A percentile compares a stretch with the other conserved stretches of the same genome.
phyloP scores from a whole-genome alignment of 2,888 invertebrate genomes.

The Octodonta nipae region DNA sequence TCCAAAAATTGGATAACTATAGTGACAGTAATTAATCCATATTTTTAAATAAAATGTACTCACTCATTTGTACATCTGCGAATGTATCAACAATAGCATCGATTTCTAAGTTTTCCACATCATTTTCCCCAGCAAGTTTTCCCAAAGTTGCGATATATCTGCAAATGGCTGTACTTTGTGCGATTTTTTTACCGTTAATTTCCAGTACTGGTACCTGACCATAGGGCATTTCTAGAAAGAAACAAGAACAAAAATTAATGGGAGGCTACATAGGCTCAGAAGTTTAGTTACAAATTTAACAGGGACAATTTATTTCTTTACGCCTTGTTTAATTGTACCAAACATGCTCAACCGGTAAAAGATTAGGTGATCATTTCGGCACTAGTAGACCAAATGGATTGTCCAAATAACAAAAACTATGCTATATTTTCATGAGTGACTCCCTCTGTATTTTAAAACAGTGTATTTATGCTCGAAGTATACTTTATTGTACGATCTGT shows the following conservation, averaged over 20 bases:
- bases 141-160: conserved; percentile 48
- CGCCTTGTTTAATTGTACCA: too few species aligned
- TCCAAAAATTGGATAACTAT: not conserved
- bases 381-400: too few species aligned
- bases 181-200: conserved; percentile 45
- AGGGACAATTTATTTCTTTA: not conserved
- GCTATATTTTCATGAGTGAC: too few species aligned
- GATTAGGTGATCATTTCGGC: too few species aligned
- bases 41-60: conserved; percentile 20
- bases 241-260: too few species aligned
- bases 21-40: not conserved
- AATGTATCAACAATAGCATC: conserved; percentile 46
- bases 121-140: conserved; percentile 40
- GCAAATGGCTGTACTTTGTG: conserved; percentile 45
- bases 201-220: conserved; percentile 49
- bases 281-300: too few species aligned
- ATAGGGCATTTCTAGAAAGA: conserved; percentile 48
- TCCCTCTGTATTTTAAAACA: too few species aligned
- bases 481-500: too few species aligned
- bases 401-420: too few species aligned
- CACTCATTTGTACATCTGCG: conserved; percentile 44
- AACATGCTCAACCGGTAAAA: too few species aligned
- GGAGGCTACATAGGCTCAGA: too few species aligned
- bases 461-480: too few species aligned
- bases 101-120: conserved; percentile 45